Conservation (phyloP, 2,113 vertebrate species). For the Mesocricetus auratus region DNA sequence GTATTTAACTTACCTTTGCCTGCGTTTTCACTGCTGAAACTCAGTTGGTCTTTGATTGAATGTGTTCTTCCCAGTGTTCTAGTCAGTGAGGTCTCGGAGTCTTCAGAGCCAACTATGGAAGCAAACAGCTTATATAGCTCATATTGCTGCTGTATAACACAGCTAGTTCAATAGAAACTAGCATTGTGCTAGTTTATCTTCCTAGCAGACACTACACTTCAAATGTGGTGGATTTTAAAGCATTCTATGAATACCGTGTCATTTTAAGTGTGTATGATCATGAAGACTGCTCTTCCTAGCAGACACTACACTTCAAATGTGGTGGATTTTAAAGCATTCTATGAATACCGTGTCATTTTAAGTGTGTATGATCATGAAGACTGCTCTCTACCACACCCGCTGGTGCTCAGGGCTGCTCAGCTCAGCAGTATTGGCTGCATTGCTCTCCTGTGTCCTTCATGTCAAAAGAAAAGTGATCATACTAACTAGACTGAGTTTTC, state of each 20-base stretch:
- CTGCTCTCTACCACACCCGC: not conserved
- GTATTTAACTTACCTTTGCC: slow-evolving; percentile 22
- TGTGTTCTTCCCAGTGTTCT: not conserved
- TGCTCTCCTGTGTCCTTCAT: not conserved
- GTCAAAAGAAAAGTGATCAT: not conserved
- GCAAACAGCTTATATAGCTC: not conserved
- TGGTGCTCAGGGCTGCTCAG: not conserved
- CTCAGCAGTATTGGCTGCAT: not conserved
- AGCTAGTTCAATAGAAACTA: not conserved
- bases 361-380: not conserved
- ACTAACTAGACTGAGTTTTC: not conserved
- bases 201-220: not conserved
- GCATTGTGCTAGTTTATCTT: slow-evolving; percentile 18
- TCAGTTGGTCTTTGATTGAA: not conserved
- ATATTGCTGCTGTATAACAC: not conserved
- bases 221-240: not conserved
- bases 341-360: not conserved
- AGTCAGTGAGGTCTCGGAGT: not conserved
- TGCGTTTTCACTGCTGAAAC: not conserved
- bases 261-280: not conserved
- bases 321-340: not conserved
- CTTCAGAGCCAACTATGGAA: not conserved
- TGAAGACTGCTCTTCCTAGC: not conserved
- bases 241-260: not conserved
- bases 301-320: not conserved